phyloP scores from a whole-genome alignment of 2,113 vertebrate genomes.

The Pogonocichla stellata region DNA sequence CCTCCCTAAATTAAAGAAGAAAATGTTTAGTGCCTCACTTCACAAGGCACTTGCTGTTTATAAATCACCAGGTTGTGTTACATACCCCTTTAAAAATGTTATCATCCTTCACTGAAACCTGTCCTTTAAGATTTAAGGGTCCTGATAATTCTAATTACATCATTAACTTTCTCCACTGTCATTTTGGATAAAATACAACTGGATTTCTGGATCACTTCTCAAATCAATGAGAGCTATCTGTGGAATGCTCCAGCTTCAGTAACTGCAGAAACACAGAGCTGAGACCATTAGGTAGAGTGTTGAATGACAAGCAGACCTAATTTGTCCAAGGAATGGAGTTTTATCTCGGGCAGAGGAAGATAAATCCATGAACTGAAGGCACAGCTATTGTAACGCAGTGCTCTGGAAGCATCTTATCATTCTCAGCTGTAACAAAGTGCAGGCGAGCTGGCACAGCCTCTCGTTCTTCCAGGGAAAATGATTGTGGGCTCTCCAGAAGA shows the following conservation, averaged over 20 bases:
- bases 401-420: constrained; percentile 35
- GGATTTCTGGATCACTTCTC: constrained; percentile 45
- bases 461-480: background rate
- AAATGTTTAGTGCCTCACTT: background rate
- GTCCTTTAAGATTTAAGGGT: constrained; percentile 54
- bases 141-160: constrained; percentile 62
- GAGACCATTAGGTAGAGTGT: constrained; percentile 53
- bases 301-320: constrained; percentile 65
- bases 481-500: background rate
- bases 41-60: background rate
- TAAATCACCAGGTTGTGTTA: background rate
- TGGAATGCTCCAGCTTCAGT: constrained; percentile 29
- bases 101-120: constrained; percentile 52
- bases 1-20: background rate
- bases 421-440: constrained; percentile 22
- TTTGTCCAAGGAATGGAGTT: constrained; percentile 63
- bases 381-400: background rate
- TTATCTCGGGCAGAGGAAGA: constrained; percentile 53
- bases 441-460: background rate
- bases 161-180: constrained; percentile 61
- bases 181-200: constrained; percentile 37
- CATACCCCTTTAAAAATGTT: constrained; percentile 54
- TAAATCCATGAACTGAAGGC: constrained; percentile 29
- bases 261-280: constrained; percentile 32
- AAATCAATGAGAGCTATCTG: constrained; percentile 40